Conservation (phyloP, 2,888 invertebrate genomes). For the Yponomeuta cagnagella region DNA sequence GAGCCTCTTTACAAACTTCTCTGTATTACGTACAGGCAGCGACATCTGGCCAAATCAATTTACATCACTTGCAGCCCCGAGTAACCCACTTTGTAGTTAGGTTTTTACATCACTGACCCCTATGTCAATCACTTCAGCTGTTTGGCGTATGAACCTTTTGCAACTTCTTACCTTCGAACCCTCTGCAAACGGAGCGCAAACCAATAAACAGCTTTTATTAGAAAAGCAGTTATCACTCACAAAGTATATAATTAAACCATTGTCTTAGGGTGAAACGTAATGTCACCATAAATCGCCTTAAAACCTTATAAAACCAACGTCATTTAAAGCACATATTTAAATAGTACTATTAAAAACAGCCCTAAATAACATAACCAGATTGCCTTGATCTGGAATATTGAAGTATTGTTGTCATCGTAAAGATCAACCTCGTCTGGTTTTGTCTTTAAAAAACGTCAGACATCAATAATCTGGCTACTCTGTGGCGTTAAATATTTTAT, state of each 20-base stretch:
- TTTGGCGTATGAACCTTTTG: background rate
- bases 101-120: too few species aligned
- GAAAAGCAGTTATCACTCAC: constrained; percentile 53
- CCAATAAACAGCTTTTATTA: constrained; percentile 50
- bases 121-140: too few species aligned
- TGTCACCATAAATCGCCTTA: constrained; percentile 49
- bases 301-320: constrained; percentile 35
- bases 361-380: constrained; percentile 15
- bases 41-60: too few species aligned
- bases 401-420: background rate
- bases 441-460: constrained; percentile 47
- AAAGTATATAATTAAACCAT: constrained; percentile 65
- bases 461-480: constrained; percentile 54
- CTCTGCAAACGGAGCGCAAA: constrained; percentile 9
- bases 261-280: constrained; percentile 64
- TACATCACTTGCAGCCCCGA: too few species aligned
- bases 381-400: background rate
- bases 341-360: constrained; percentile 64
- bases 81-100: too few species aligned
- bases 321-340: constrained; percentile 66
- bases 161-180: background rate
- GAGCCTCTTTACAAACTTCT: too few species aligned
- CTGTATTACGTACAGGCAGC: too few species aligned
- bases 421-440: constrained; percentile 39
- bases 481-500: constrained; percentile 69